Evolutionary conservation across 2,888 invertebrate genomes (phyloP), one percentile per base, ranked within the genome.

Genomic region (Hydriomena furcata): DNA sequence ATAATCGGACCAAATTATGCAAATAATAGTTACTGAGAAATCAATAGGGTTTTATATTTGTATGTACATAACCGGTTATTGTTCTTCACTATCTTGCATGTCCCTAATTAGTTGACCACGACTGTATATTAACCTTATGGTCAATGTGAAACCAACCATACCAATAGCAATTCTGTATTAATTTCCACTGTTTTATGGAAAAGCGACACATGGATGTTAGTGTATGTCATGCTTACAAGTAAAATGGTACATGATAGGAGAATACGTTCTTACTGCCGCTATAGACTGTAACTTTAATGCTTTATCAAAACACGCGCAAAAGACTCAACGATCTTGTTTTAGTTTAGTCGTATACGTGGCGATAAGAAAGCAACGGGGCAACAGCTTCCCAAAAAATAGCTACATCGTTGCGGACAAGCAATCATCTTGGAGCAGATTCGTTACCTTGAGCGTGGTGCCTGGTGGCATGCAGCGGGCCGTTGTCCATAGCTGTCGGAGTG

Each of bases 401-500:
- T 40, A 55, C 31, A 31, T 24, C 11, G 10, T n/a, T 20, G 12
- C 21, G 28, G 13, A 13, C 25, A 17, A 35, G 40, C 46, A 37
- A 24, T 70, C 5, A 76, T 45, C 62, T 74, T 82, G 82, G 12
- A 71, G 53, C 1, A 81, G 70, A 65, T 73, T 66, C 50, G 63
- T 36, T 73, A 81, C 82, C 80, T 76, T 71, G 73, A 1, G 80
- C 52, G 63, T 76, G 81, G 63, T 83, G 85, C 11, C 73, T 54
- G 1, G 85, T 73, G 66, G 76, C 70, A 68, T 85, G 84, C 52
- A 63, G 58, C 28, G 84, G 83, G 7, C 77, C 80, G 11, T 75
- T 66, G 66, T 79, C 80, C 42, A 62, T 75, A 8, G 68, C 43
- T 11, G 77, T 66, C 63, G 95, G 95, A 54, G 95, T 95, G 91